Evolutionary conservation across 2,113 vertebrate species (phyloP).

Genomic region (Parus major): DNA sequence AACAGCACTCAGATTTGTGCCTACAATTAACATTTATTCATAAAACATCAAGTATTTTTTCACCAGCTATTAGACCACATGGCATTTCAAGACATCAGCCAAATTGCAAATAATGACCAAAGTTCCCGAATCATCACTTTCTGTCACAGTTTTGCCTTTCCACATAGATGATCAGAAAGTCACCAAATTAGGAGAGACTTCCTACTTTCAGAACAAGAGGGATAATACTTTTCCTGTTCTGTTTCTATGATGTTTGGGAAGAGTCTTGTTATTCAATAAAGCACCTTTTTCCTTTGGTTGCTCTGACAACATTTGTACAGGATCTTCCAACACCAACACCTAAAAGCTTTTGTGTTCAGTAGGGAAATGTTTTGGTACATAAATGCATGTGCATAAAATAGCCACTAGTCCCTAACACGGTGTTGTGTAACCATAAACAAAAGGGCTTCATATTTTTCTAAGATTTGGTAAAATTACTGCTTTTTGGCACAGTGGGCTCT

Average conservation of each 20-base stretch:
- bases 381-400: background rate
- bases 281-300: background rate
- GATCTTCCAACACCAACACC: background rate
- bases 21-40: constrained; percentile 6
- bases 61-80: background rate
- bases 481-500: background rate
- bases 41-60: background rate
- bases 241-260: background rate
- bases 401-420: background rate
- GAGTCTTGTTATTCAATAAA: background rate
- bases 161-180: background rate
- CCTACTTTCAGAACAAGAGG: background rate
- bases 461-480: background rate
- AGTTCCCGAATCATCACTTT: background rate
- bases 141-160: background rate
- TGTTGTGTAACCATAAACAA: background rate
- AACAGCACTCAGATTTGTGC: background rate
- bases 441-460: background rate
- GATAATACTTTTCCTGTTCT: background rate
- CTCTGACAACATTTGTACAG: background rate
- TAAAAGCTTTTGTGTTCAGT: background rate
- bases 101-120: background rate
- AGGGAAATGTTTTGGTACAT: background rate
- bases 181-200: background rate
- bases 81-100: background rate